Conservation (phyloP, 2,888 invertebrate genomes). For the Folsomia manolachei region DNA sequence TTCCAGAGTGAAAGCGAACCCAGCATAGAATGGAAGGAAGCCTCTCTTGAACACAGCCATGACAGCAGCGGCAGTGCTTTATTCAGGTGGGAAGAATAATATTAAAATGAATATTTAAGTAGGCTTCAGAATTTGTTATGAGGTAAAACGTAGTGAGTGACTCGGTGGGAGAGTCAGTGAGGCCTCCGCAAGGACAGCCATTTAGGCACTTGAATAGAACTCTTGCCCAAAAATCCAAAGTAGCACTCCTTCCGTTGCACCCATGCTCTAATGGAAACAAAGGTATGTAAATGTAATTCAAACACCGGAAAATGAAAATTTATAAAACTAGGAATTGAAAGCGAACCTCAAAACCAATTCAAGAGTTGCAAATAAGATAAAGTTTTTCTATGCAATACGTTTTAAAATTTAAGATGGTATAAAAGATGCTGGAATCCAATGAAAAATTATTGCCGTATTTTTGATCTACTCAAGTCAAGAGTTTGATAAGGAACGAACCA, state of each 20-base stretch:
- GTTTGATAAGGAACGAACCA: background rate
- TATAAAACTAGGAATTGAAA: background rate
- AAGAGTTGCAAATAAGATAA: too few species aligned
- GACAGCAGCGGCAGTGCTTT: background rate
- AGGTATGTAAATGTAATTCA: too few species aligned
- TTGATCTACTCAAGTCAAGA: background rate
- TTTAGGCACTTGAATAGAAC: background rate
- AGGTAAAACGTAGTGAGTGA: too few species aligned
- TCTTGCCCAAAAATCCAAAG: background rate
- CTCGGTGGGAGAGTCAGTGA: background rate
- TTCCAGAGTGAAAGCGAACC: background rate
- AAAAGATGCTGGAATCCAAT: too few species aligned
- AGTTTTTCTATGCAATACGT: too few species aligned
- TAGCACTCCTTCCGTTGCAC: too few species aligned
- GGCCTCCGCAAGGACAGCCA: background rate
- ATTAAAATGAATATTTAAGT: constrained; percentile 6
- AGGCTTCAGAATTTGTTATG: background rate
- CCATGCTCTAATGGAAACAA: too few species aligned
- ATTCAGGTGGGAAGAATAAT: background rate
- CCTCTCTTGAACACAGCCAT: background rate
- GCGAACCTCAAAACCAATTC: background rate
- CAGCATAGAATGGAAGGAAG: background rate
- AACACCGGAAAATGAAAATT: background rate
- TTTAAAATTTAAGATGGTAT: too few species aligned
- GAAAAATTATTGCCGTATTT: too few species aligned